Conservation (phyloP, 2,113 vertebrate genomes). For the Odontesthes bonariensis region DNA sequence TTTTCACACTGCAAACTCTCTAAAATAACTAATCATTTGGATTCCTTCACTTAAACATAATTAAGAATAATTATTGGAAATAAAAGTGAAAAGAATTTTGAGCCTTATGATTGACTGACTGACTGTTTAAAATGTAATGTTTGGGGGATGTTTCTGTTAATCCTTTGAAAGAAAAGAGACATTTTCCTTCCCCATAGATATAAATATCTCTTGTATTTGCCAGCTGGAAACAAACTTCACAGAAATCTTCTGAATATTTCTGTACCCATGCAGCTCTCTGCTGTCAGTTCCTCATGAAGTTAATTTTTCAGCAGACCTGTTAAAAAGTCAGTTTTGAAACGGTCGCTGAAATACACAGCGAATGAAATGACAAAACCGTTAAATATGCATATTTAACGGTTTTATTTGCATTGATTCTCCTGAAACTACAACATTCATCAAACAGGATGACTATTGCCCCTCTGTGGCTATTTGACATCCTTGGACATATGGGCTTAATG, state of each 20-base stretch:
- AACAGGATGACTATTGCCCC: constrained; percentile 10
- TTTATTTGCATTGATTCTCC: constrained; percentile 8
- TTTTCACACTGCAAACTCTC: too few species aligned
- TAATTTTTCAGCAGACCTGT: neutral
- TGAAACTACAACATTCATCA: constrained; percentile 37
- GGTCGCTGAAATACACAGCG: neutral
- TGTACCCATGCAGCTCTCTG: neutral
- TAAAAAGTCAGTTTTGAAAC: neutral
- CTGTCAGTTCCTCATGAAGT: neutral
- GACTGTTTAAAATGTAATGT: too few species aligned
- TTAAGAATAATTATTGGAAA: neutral
- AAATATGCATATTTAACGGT: constrained; percentile 1
- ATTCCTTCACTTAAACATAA: too few species aligned
- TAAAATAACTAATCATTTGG: too few species aligned
- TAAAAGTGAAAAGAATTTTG: neutral
- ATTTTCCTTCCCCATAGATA: too few species aligned
- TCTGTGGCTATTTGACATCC: constrained; percentile 32
- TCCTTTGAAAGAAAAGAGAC: too few species aligned
- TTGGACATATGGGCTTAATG: constrained; percentile 54
- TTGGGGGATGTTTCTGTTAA: too few species aligned
- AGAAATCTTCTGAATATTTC: neutral
- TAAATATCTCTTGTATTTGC: neutral
- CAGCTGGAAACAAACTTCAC: neutral
- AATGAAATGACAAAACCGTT: constrained; percentile 2
- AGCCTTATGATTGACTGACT: neutral